Evolutionary conservation across 2,797 vertebrate species (phyloP), one percentile per base, ranked within the genome.

Genomic region (Microcaecilia unicolor): DNA sequence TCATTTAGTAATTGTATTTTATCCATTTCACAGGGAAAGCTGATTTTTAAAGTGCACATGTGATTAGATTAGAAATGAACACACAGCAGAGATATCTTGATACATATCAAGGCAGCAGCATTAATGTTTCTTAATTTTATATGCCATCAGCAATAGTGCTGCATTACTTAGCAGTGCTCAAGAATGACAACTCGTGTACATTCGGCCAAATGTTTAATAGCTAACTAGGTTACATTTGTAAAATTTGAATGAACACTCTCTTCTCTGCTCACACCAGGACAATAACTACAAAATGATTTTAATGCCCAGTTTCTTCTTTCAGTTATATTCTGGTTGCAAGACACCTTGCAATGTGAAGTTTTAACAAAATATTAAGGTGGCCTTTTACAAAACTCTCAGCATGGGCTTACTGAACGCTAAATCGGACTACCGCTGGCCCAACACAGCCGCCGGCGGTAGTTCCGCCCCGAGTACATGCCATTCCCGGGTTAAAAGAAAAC

Each of bases 31-130:
- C 46, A 52, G 34, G 38, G 46, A 72, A 55, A 70, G 41, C 51
- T 70, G 46, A 44, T 46, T 70, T 63, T 71, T 32, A 43, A 70
- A 72, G 67, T 70, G 63, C 69, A 71, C 62, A 49, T 67, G 48
- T 60, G 57, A 86, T 86, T 74, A 76, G 77, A 79, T 84, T 84
- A 83, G 63, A 78, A 79, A 81, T 70, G 73, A 78, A 67, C 46
- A 51, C 22, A 38, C 23, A 50, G 64, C 70, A 71, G 29, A 22
- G 28, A 47, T 43, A 48, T 38, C 39, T 25, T 49, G 46, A 56
- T 75, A 76, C 66, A 58, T 35, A 72, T 68, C 64, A 77, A 42
- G 28, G 41, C 60, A 62, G 72, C 61, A 48, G 17, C 14, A 41
- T 54, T 58, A 60, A 42, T 39, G 15, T 35, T 54, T 36, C 30